Evolutionary conservation across 2,888 invertebrate genomes (phyloP).

Genomic region (Gnatocerus cornutus): DNA sequence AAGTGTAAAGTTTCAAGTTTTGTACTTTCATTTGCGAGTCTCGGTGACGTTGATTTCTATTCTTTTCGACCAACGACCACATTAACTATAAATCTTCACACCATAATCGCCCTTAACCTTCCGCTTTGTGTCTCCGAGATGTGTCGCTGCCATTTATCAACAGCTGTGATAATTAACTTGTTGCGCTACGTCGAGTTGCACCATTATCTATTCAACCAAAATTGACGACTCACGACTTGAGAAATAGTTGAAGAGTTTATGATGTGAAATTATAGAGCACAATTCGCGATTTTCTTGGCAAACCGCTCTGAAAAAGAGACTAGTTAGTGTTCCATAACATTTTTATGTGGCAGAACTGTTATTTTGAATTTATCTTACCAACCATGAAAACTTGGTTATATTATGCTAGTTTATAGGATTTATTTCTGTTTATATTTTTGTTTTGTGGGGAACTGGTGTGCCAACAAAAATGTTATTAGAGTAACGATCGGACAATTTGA

Average conservation of each 20-base stretch:
- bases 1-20: constrained; percentile 1
- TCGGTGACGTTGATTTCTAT: neutral
- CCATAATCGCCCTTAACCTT: neutral
- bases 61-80: neutral
- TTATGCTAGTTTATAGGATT: no score
- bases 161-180: constrained; percentile 27
- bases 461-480: no score
- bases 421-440: no score
- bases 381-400: no score
- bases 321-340: no score
- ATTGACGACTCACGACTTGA: neutral
- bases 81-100: constrained; percentile 1
- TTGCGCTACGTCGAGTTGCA: constrained; percentile 14
- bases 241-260: constrained; percentile 5
- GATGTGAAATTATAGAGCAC: no score
- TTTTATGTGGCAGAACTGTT: no score
- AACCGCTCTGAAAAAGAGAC: no score
- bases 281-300: no score
- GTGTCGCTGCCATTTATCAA: constrained; percentile 6
- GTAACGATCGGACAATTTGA: no score
- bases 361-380: no score
- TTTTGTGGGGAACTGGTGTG: no score
- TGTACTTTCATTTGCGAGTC: neutral
- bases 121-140: constrained; percentile 1
- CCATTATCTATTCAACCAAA: constrained; percentile 15